Conservation (phyloP, 2,888 invertebrate genomes). For the Mythimna pallens region DNA sequence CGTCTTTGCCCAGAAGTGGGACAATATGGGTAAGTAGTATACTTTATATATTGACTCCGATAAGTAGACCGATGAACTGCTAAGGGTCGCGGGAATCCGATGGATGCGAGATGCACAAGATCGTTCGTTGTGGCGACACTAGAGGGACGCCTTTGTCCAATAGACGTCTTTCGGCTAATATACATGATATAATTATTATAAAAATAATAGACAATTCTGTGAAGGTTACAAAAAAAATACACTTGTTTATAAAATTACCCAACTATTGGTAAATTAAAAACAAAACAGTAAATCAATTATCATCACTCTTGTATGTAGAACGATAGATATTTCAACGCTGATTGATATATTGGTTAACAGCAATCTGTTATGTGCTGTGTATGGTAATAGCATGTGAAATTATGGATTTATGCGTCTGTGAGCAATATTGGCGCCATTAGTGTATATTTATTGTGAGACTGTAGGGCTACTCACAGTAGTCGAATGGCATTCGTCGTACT, state of each 20-base stretch:
- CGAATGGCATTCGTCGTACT: background rate
- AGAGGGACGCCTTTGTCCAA: too few species aligned
- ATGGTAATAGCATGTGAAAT: conserved; percentile 1
- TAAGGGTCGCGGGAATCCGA: too few species aligned
- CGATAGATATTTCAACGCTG: conserved; percentile 11
- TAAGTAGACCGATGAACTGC: too few species aligned
- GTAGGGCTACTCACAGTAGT: background rate
- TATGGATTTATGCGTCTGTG: conserved; percentile 10
- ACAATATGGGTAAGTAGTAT: too few species aligned
- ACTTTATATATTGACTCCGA: too few species aligned
- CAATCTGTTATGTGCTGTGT: too few species aligned
- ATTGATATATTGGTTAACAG: conserved; percentile 8
- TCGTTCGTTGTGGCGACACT: too few species aligned
- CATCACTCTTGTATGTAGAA: background rate
- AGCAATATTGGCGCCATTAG: background rate
- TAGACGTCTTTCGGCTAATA: too few species aligned
- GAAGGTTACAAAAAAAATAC: background rate
- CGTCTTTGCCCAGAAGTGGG: too few species aligned
- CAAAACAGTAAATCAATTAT: background rate
- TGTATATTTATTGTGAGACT: background rate
- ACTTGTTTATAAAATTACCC: background rate
- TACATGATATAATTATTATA: too few species aligned
- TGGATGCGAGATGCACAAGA: too few species aligned
- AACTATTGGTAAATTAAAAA: background rate
- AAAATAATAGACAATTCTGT: too few species aligned